These are phyloP conservation scores for Sylvietta virens DNA, from an alignment of 2,113 vertebrate species.

Conservation along the genomic window DNA sequence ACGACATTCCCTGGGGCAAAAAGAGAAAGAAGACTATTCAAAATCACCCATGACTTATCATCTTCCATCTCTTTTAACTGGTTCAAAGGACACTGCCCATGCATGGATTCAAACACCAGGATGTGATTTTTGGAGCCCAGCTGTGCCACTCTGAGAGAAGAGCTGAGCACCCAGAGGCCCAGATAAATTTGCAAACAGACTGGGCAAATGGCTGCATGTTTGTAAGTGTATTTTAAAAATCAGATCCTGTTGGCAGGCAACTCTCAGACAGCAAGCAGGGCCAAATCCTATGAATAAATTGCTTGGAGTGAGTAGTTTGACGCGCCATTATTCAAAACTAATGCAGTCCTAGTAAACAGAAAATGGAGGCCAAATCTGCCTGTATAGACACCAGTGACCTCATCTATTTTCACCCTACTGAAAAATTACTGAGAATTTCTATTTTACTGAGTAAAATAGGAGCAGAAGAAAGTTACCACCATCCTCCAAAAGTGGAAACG, in stretches of 20 bases:
- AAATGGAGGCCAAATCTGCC: slow-evolving; percentile 58
- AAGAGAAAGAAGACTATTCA: neutral
- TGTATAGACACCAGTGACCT: slow-evolving; percentile 57
- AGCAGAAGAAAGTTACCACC: neutral
- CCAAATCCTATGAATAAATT: slow-evolving; percentile 68
- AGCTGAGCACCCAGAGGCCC: neutral
- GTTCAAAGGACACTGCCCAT: neutral
- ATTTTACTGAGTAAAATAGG: slow-evolving; percentile 11
- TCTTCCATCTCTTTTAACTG: neutral
- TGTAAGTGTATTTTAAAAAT: slow-evolving; percentile 49
- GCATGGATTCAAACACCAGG: neutral
- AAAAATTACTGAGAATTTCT: neutral
- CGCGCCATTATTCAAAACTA: slow-evolving; percentile 66
- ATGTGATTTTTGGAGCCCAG: neutral
- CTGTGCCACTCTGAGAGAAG: neutral
- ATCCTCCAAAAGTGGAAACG: neutral
- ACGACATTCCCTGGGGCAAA: neutral
- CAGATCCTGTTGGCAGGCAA: slow-evolving; percentile 57
- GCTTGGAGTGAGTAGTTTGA: slow-evolving; percentile 55
- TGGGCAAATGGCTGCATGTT: neutral
- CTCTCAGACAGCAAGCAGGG: slow-evolving; percentile 42
- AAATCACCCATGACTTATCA: neutral
- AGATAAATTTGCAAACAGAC: slow-evolving; percentile 12
- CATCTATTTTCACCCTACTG: slow-evolving; percentile 50
- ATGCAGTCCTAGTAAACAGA: slow-evolving; percentile 62